Conservation (phyloP, 2,113 vertebrate genomes). For the Salvator merianae region DNA sequence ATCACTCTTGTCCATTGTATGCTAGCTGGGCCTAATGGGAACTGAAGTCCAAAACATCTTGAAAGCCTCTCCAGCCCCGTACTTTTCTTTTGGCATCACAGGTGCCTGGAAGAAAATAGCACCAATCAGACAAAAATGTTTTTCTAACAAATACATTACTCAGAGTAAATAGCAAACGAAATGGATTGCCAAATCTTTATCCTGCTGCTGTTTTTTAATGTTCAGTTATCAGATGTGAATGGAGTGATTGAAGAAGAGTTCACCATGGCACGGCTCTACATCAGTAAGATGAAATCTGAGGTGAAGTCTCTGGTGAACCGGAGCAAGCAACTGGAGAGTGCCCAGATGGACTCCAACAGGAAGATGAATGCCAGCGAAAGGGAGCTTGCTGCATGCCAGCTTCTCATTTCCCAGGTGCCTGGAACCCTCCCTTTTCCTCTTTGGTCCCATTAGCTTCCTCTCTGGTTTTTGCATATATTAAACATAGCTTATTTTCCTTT, state of each 20-base stretch:
- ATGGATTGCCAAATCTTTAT: neutral
- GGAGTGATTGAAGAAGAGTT: slow-evolving; percentile 92
- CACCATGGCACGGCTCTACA: slow-evolving; percentile 88
- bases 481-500: neutral
- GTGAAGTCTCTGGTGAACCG: slow-evolving; percentile 91
- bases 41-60: too few species aligned
- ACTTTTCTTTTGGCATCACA: neutral
- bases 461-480: neutral
- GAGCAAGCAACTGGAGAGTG: slow-evolving; percentile 88
- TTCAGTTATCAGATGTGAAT: slow-evolving; percentile 83
- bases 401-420: slow-evolving; percentile 88
- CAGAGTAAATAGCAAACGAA: neutral
- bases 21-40: too few species aligned
- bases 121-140: slow-evolving; percentile 34
- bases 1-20: too few species aligned
- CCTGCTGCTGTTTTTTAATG: neutral
- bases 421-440: neutral
- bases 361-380: slow-evolving; percentile 92
- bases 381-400: slow-evolving; percentile 89
- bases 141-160: neutral
- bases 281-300: slow-evolving; percentile 94
- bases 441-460: neutral
- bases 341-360: slow-evolving; percentile 85
- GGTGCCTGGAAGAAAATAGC: neutral
- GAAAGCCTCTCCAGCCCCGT: too few species aligned